Base-by-base conservation (phyloP, 2,113 vertebrate genomes). In the Anser cygnoides region DNA sequence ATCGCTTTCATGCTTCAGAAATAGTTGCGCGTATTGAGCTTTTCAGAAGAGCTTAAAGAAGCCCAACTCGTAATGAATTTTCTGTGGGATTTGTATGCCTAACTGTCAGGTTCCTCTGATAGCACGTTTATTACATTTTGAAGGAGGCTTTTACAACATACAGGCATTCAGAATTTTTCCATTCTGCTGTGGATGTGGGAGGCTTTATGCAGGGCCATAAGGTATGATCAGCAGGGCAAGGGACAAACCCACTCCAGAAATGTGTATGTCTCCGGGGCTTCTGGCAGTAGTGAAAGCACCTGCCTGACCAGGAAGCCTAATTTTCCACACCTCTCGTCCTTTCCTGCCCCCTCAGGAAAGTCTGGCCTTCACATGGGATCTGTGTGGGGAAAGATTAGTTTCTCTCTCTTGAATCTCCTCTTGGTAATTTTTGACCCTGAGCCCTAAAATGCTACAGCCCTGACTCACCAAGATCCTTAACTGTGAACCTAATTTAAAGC, bases 301-400 rank as follows among this genome's bases (percentile, higher is more conserved):
- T 5, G 1, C n/a, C 55, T 39, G 26, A 37, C 13, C 4, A 11
- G 21, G 19, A 50, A 20, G 6, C 14, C 59, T 29, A 29, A 8
- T 3, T 58, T 10, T 43, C n/a, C 5, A 2, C 2, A 28, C 37
- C 16, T 14, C 28, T 74, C 1, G 0, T 6, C 31, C 21, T 8
- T 67, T 37, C 50, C 55, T 39, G 28, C 39, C 54, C 8, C 22
- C 18, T 20, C 11, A 8, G 2, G 41, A 7, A 4, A 89, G 20
- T 5, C 52, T 22, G 29, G 14, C 15, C 14, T 52, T 52, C 26
- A 1, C 35, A 13, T 1, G 0, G 10, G 6, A 13, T 39, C 13
- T 15, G 12, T 3, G 8, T 22, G 23, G 9, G 21, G 13, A 59
- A 84, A 39, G 39, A 77, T 43, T 87, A 0, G 0, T 22, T 77